Evolutionary conservation across 1,140 invertebrate genomes (phyloP).

Genomic region (Acromyrmex echinatior): DNA sequence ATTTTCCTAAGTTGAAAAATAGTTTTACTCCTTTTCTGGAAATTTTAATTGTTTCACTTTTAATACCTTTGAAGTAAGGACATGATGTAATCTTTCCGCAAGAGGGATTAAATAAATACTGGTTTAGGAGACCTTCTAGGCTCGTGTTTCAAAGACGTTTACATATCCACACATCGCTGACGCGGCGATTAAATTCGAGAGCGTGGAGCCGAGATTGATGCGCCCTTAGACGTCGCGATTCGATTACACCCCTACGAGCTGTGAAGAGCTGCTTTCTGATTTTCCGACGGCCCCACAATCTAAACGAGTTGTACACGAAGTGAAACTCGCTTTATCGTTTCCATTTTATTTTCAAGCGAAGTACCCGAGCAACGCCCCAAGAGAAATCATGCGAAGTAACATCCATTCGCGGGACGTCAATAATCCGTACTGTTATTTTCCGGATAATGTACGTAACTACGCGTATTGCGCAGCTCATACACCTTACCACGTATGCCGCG

Average conservation of each 20-base stretch:
- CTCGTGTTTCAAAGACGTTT: constrained; percentile 15
- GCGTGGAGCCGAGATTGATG: constrained; percentile 18
- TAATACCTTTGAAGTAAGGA: too few relatives aligned
- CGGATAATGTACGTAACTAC: not conserved
- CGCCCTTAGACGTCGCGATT: not conserved
- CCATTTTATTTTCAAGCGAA: constrained; percentile 20
- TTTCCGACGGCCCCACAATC: constrained; percentile 11
- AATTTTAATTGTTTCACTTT: too few relatives aligned
- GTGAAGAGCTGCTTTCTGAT: constrained; percentile 27
- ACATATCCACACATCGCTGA: constrained; percentile 21
- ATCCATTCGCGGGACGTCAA: constrained; percentile 18
- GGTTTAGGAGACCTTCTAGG: not conserved
- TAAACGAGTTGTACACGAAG: not conserved
- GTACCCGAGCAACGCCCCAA: not conserved
- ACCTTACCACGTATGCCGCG: too few relatives aligned
- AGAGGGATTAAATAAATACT: constrained; percentile 1
- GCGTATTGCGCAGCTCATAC: too few relatives aligned
- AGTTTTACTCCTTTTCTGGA: too few relatives aligned
- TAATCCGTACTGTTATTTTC: constrained; percentile 48
- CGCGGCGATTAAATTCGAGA: not conserved
- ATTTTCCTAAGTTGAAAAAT: too few relatives aligned
- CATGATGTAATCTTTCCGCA: not conserved
- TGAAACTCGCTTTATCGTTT: constrained; percentile 15
- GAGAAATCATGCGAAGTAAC: constrained; percentile 62
- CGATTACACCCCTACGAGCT: not conserved